Evolutionary conservation across 2,113 vertebrate genomes (phyloP), one percentile per base, ranked within the genome.

Genomic region (Eurypyga helias): DNA sequence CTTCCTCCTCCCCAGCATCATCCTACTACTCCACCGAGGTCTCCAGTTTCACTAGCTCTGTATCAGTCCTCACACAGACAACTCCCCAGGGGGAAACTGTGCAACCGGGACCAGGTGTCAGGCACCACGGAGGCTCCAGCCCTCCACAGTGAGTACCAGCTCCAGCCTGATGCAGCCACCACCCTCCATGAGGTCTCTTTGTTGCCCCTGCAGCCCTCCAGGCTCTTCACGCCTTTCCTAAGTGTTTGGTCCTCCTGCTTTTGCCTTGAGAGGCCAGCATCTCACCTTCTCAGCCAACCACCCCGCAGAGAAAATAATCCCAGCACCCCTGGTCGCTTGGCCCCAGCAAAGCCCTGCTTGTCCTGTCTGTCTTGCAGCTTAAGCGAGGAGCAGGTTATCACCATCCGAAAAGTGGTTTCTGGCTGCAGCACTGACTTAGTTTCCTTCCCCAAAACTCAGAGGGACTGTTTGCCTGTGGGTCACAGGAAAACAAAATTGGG

Each of bases 1-100:
- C n/a, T 43, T 21, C 58, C 15, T 9, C 6, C 5, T 1, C 2
- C 5, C 1, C 24, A 0, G 5, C 45, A 11, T 2, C 0, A 0
- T 11, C 18, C 33, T 6, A 1, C 9, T 2, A 13, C 11, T 8
- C 1, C 0, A 19, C 14, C 24, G 18, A 0, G 2, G 1, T 3
- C 26, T 3, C 28, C 4, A 0, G 5, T 19, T 3, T 36, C 55
- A 10, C 9, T 23, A 12, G 2, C 23, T 14, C 80, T 52, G 26
- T 17, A 15, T 11, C 34, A 24, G 29, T 7, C n/a, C 0, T 2
- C 38, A 51, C 15, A 7, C 25, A 58, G 33, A 23, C 12, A 38
- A 8, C 18, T 84, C 14, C 34, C 16, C 11, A 6, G 13, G 14
- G 4, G 10, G 0, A 33, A 45, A 0, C 16, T 64, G 6, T 10